Evolutionary conservation across 1,140 invertebrate genomes (phyloP), one percentile per base, ranked within the genome.

Genomic region (Saccostrea glomerata): DNA sequence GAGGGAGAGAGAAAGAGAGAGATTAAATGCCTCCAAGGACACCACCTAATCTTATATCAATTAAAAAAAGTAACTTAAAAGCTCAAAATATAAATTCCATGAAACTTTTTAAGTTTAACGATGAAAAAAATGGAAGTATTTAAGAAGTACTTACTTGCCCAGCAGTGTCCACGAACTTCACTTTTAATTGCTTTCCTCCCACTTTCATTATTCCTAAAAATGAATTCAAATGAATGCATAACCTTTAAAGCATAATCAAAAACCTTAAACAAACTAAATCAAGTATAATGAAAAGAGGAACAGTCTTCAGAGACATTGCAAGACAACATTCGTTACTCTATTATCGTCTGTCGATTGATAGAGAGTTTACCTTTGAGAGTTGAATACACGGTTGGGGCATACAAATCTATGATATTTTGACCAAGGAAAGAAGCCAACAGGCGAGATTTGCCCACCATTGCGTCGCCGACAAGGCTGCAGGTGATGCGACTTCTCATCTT

Each of bases 381-480:
- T 36, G 25, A 25, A 30, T 36, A 95, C 40, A 89, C 86, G 17
- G 88, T 89, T 23, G 88, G 86, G 9, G 84, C 83, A 87, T 89
- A 89, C 12, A 63, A 23, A 36, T 89, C 83, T 54, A 83, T 55
- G 11, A 82, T 56, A 15, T 36, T 60, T 15, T 85, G 56, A 20
- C 70, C 86, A 47, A 58, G 20, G 60, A 87, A 87, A 30, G 40
- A 47, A 63, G 84, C 60, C 13, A 91, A 88, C 63, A 94, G 86
- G 83, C 92, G 91, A 13, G 93, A 93, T 88, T 94, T 94, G 96
- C 98, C 98, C 55, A 99, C 98, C 70, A 98, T 98, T 93, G 98
- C 98, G 95, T 99, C 98, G 40, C 95, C 95, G 23, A 98, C 98
- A 47, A 99, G 98, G 84, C 99, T 98, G 96, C 98, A 99, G 95